phyloP scores from a whole-genome alignment of 2,888 invertebrate species.

The Amiota minor region DNA sequence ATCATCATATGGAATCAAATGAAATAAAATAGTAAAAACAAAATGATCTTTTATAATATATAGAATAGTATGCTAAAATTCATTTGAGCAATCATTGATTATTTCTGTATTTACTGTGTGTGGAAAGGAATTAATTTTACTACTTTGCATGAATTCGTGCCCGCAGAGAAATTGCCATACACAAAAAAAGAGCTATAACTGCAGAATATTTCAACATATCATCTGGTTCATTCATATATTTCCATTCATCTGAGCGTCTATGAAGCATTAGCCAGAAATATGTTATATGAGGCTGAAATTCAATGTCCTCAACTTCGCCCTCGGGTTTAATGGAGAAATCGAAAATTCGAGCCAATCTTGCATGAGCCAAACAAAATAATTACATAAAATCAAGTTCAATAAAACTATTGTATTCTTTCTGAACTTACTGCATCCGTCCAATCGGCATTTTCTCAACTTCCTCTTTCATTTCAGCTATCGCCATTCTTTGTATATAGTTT shows the following conservation, averaged over 20 bases:
- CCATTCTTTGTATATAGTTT: slow-evolving; percentile 64
- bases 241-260: background rate
- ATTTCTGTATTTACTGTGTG: too few species aligned
- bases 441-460: slow-evolving; percentile 87
- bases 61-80: too few species aligned
- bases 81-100: too few species aligned
- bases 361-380: background rate
- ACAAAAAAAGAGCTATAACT: background rate
- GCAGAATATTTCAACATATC: background rate
- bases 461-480: slow-evolving; percentile 81
- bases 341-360: slow-evolving; percentile 2
- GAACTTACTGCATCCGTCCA: slow-evolving; percentile 80
- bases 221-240: background rate
- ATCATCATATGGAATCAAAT: too few species aligned
- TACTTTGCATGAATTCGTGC: too few species aligned
- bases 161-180: background rate
- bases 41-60: too few species aligned
- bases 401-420: background rate
- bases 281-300: background rate
- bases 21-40: background rate
- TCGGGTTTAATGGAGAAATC: background rate
- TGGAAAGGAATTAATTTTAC: background rate
- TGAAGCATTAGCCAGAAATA: background rate
- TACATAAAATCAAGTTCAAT: background rate
- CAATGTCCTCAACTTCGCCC: background rate